Percentiles rank a stretch among this genome's conserved stretches.
Conservation (phyloP, 2,797 vertebrate species). For the Anolis apletophallus region DNA sequence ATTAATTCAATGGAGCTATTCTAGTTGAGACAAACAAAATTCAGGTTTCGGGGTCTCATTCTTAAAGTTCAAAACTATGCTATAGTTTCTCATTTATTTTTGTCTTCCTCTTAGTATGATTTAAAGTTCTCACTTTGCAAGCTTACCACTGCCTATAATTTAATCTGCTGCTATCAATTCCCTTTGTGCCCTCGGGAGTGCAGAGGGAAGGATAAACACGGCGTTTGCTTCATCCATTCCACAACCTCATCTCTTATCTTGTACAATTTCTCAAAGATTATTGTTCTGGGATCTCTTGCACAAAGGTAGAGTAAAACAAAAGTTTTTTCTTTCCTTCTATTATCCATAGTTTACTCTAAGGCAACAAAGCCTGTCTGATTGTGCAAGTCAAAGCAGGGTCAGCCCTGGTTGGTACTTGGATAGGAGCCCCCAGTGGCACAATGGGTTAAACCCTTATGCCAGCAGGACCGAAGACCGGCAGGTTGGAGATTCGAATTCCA, state of each 20-base stretch:
- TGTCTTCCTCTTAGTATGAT: not conserved
- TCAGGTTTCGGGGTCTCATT: not conserved
- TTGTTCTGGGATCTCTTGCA: constrained; percentile 24
- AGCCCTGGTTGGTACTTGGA: too few species aligned
- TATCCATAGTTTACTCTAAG: constrained; percentile 40
- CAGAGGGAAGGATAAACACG: too few species aligned
- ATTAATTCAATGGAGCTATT: too few species aligned
- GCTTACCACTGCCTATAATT: not conserved
- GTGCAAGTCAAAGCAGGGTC: too few species aligned
- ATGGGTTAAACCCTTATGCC: too few species aligned
- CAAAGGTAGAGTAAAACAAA: constrained; percentile 50
- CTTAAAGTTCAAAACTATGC: not conserved
- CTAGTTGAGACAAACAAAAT: too few species aligned
- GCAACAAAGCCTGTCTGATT: too few species aligned
- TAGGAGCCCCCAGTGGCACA: too few species aligned
- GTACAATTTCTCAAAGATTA: constrained; percentile 18
- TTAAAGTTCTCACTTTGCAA: not conserved
- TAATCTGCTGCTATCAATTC: not conserved
- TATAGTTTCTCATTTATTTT: not conserved
- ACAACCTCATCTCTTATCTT: not conserved
- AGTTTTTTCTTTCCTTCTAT: constrained; percentile 53
- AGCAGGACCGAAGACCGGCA: too few species aligned
- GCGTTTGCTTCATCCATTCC: not conserved
- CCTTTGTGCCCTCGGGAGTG: not conserved
- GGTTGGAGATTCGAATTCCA: too few species aligned